Evolutionary conservation across 2,797 vertebrate species (phyloP).

Genomic region (Aulostomus chinensis): DNA sequence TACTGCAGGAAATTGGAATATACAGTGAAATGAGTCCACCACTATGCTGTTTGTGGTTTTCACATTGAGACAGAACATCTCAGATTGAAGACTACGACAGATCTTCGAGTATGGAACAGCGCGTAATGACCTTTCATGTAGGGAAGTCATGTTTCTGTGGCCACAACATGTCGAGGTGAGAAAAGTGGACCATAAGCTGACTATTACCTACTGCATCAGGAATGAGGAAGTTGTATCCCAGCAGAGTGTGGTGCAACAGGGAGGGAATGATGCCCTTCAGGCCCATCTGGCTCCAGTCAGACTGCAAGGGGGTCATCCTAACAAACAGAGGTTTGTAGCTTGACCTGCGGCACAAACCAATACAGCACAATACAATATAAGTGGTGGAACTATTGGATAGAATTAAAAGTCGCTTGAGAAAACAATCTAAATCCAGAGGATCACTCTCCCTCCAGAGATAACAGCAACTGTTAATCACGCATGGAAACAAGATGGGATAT

Average conservation of each 20-base stretch:
- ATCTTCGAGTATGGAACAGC: too few relatives aligned
- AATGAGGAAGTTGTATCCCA: constrained; percentile 95
- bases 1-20: constrained; percentile 45
- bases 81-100: too few relatives aligned
- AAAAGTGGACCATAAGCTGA: constrained; percentile 33
- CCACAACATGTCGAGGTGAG: background rate
- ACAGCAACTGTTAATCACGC: background rate
- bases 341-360: constrained; percentile 69
- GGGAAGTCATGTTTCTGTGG: background rate
- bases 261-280: constrained; percentile 90
- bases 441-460: too few relatives aligned
- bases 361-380: too few relatives aligned
- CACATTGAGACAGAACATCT: background rate
- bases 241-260: constrained; percentile 88
- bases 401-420: background rate
- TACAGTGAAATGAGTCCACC: too few relatives aligned
- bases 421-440: background rate
- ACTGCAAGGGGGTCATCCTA: constrained; percentile 82
- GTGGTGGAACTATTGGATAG: too few relatives aligned
- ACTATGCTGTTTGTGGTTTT: background rate
- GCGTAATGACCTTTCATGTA: background rate
- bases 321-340: constrained; percentile 86
- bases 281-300: constrained; percentile 86
- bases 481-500: background rate
- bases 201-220: constrained; percentile 91